phyloP scores from a whole-genome alignment of 30 jellyfish, hydroid and myxozoan species.

The Cassiopea andromeda region DNA sequence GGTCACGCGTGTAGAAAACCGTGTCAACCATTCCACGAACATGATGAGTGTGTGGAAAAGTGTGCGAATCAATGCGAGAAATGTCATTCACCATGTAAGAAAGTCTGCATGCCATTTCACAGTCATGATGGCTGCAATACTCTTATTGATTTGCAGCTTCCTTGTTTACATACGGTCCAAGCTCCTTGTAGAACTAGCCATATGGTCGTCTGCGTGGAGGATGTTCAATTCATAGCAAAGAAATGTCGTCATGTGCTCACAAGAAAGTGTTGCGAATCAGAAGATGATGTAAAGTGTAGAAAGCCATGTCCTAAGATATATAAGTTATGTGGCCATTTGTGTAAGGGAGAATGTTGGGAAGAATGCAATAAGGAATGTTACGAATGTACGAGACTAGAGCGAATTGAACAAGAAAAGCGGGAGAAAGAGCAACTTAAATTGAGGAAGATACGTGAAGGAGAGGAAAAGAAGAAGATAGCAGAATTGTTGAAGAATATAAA shows the following conservation, averaged over 20 bases:
- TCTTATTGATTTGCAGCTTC: background rate
- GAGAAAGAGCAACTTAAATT: constrained; percentile 27
- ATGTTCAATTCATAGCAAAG: background rate
- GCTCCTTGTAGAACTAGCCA: constrained; percentile 54
- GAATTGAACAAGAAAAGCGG: background rate
- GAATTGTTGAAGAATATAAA: background rate
- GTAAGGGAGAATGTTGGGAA: constrained; percentile 40
- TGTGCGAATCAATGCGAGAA: constrained; percentile 10
- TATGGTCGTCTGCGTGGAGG: constrained; percentile 6
- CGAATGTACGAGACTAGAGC: constrained; percentile 18
- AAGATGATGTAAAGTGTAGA: constrained; percentile 32
- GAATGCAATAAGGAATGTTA: constrained; percentile 18
- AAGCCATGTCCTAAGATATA: constrained; percentile 37
- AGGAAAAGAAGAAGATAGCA: constrained; percentile 15
- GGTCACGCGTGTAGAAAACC: constrained; percentile 52
- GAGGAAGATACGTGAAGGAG: background rate
- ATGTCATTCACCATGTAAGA: constrained; percentile 9
- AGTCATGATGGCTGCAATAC: constrained; percentile 13
- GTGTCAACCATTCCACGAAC: constrained; percentile 69
- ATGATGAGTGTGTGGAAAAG: constrained; percentile 16
- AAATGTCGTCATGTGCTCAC: constrained; percentile 49
- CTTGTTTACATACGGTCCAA: constrained; percentile 51
- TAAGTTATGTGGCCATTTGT: constrained; percentile 46
- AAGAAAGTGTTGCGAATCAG: constrained; percentile 45
- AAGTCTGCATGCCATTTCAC: constrained; percentile 20